A percentile compares a stretch with the other conserved stretches of the same genome.
Conservation (phyloP, 2,888 invertebrate genomes). For the Laothoe populi region DNA sequence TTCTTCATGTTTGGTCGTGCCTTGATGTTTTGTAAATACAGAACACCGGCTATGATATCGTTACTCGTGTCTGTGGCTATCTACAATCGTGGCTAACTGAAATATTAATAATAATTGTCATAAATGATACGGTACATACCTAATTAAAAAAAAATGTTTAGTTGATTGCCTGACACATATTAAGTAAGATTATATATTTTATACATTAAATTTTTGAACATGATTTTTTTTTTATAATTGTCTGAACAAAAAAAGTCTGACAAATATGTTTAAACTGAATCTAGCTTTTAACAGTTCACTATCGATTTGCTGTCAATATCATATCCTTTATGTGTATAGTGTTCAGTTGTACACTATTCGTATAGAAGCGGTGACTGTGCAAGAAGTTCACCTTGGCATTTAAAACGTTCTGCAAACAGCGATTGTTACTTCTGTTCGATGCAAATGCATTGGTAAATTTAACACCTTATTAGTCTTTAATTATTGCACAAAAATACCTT, state of each 20-base stretch:
- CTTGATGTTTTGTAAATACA: conserved; percentile 61
- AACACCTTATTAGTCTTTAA: conserved; percentile 23
- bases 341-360: conserved; percentile 47
- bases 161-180: background rate
- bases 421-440: conserved; percentile 49
- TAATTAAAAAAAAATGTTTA: too few species aligned
- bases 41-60: conserved; percentile 39
- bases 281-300: background rate
- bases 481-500: conserved; percentile 4
- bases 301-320: conserved; percentile 4
- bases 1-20: conserved; percentile 54
- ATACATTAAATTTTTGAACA: background rate
- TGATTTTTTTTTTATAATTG: background rate
- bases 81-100: conserved; percentile 42
- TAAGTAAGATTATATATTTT: too few species aligned
- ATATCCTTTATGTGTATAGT: conserved; percentile 22
- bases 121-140: too few species aligned
- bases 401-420: conserved; percentile 55
- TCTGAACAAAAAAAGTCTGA: background rate
- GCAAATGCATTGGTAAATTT: conserved; percentile 35
- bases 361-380: conserved; percentile 61
- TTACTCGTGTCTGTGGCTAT: conserved; percentile 42
- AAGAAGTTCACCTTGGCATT: conserved; percentile 79
- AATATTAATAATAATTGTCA: conserved; percentile 26
- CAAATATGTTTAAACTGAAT: background rate